Evolutionary conservation across 2,888 invertebrate genomes (phyloP).

Genomic region (Pyrocoelia pectoralis): DNA sequence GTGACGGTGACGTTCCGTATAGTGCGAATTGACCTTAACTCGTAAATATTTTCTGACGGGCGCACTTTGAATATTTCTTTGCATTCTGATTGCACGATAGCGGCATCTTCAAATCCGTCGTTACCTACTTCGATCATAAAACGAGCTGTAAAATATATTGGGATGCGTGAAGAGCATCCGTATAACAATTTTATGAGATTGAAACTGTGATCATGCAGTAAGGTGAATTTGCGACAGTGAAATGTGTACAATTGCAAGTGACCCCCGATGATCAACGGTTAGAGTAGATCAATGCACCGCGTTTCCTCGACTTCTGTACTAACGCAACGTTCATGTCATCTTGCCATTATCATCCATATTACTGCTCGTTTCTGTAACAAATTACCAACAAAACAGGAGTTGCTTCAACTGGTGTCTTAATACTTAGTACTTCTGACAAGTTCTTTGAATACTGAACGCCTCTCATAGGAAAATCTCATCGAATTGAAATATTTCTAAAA

Average conservation of each 20-base stretch:
- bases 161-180: constrained; percentile 28
- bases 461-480: no score
- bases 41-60: constrained; percentile 29
- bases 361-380: constrained; percentile 3
- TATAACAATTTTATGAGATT: constrained; percentile 25
- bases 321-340: constrained; percentile 25
- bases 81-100: constrained; percentile 28
- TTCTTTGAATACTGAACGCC: no score
- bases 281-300: constrained; percentile 41
- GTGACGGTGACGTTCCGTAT: no score
- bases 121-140: constrained; percentile 25
- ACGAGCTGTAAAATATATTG: constrained; percentile 27
- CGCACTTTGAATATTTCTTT: constrained; percentile 30
- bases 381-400: neutral
- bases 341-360: constrained; percentile 8
- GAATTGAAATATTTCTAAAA: no score
- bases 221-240: constrained; percentile 20
- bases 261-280: constrained; percentile 35
- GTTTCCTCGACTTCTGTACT: constrained; percentile 20
- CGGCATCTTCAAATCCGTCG: constrained; percentile 16
- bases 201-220: constrained; percentile 16
- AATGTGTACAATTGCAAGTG: constrained; percentile 35
- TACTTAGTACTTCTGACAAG: no score
- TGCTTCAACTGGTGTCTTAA: no score
- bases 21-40: no score